phyloP scores from a whole-genome alignment of 2,888 invertebrate species.

The Temnothorax ravouxi region DNA sequence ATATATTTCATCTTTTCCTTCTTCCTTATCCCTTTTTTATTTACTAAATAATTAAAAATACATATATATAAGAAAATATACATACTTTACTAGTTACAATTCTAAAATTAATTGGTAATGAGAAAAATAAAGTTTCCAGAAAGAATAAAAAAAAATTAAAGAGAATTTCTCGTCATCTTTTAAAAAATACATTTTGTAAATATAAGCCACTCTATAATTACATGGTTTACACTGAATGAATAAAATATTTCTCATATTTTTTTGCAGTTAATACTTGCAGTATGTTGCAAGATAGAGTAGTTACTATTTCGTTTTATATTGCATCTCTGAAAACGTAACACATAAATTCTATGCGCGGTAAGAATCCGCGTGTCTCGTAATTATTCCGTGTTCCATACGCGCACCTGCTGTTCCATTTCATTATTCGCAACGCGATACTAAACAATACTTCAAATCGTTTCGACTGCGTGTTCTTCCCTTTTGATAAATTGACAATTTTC shows the following conservation, averaged over 20 bases:
- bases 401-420: conserved; percentile 32
- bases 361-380: conserved; percentile 54
- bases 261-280: conserved; percentile 2
- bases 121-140: neutral
- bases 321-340: conserved; percentile 8
- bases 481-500: neutral
- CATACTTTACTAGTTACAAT: too few relatives aligned
- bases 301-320: neutral
- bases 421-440: neutral
- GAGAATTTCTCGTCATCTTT: neutral
- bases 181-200: neutral
- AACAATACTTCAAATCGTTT: neutral
- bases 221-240: neutral
- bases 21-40: too few relatives aligned
- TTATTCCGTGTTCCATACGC: conserved; percentile 50
- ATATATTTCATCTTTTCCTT: too few relatives aligned
- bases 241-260: conserved; percentile 28
- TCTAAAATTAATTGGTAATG: neutral
- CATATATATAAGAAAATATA: too few relatives aligned
- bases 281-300: neutral
- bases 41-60: too few relatives aligned
- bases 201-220: neutral
- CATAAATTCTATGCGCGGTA: conserved; percentile 20
- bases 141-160: neutral
- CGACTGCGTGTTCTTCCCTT: neutral